phyloP scores from a whole-genome alignment of 2,888 invertebrate genomes.

The Himalopsyche anomala region DNA sequence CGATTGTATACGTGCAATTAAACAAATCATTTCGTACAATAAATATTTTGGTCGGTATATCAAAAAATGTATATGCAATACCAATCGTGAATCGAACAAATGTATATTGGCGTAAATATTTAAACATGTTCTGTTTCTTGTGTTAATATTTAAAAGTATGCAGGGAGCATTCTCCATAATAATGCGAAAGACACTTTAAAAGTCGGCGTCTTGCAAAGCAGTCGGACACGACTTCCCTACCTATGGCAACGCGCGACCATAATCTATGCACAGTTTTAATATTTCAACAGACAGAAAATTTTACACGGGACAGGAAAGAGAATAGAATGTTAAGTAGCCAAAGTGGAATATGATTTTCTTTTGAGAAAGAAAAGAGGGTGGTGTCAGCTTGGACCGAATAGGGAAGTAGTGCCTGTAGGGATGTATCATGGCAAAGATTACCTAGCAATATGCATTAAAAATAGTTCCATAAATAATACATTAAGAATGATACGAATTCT shows the following conservation, averaged over 20 bases:
- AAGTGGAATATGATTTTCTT: conserved; percentile 66
- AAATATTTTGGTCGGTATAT: too few relatives aligned
- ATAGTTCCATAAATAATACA: too few relatives aligned
- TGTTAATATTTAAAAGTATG: conserved; percentile 1
- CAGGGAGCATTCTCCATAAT: neutral
- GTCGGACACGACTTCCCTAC: conserved; percentile 33
- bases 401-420: conserved; percentile 44
- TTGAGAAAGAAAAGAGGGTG: conserved; percentile 53
- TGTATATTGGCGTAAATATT: neutral
- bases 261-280: conserved; percentile 62
- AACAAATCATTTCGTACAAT: too few relatives aligned
- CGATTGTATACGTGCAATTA: too few relatives aligned
- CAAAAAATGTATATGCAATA: neutral
- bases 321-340: conserved; percentile 66
- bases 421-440: neutral
- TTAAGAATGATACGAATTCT: too few relatives aligned
- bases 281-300: conserved; percentile 61
- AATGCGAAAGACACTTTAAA: conserved; percentile 28
- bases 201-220: neutral
- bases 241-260: conserved; percentile 47
- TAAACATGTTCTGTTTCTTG: neutral
- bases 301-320: conserved; percentile 55
- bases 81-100: neutral
- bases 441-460: neutral
- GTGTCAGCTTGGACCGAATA: conserved; percentile 63